These are phyloP conservation scores for Aplochiton taeniatus DNA, from an alignment of 2,797 vertebrate species.

Conservation along the genomic window DNA sequence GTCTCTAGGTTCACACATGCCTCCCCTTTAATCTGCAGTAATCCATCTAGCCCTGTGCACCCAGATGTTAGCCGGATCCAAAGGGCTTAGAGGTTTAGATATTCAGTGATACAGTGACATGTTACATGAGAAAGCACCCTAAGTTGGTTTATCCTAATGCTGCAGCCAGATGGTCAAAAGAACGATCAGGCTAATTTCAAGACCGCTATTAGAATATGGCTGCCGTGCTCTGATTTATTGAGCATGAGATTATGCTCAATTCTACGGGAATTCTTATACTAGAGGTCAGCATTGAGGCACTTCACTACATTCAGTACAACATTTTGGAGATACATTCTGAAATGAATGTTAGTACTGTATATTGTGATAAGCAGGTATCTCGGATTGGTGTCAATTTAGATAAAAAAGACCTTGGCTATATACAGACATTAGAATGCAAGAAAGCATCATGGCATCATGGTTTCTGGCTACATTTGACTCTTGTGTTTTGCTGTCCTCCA, in stretches of 20 bases:
- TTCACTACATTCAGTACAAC: too few species aligned
- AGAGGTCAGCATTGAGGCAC: too few species aligned
- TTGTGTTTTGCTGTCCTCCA: constrained; percentile 2
- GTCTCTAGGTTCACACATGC: constrained; percentile 21
- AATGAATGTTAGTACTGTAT: too few species aligned
- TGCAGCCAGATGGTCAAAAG: constrained; percentile 43
- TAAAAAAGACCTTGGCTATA: too few species aligned
- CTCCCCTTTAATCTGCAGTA: constrained; percentile 54
- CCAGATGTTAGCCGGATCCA: constrained; percentile 19
- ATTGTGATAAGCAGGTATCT: too few species aligned
- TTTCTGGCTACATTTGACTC: constrained; percentile 29
- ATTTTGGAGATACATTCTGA: too few species aligned
- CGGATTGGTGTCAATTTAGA: too few species aligned
- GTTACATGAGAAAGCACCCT: constrained; percentile 45
- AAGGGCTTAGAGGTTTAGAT: constrained; percentile 42
- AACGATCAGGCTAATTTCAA: constrained; percentile 52
- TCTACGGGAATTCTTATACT: too few species aligned
- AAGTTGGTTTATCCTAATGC: constrained; percentile 56
- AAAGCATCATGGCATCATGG: not conserved
- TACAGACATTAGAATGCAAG: too few species aligned
- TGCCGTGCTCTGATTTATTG: not conserved
- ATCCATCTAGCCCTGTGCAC: constrained; percentile 42
- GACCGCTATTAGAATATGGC: constrained; percentile 18
- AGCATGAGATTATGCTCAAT: constrained; percentile 16
- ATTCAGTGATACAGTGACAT: constrained; percentile 30